These are phyloP conservation scores for Lepus timidus DNA, from an alignment of 2,113 vertebrate species.

Conservation along the genomic window DNA sequence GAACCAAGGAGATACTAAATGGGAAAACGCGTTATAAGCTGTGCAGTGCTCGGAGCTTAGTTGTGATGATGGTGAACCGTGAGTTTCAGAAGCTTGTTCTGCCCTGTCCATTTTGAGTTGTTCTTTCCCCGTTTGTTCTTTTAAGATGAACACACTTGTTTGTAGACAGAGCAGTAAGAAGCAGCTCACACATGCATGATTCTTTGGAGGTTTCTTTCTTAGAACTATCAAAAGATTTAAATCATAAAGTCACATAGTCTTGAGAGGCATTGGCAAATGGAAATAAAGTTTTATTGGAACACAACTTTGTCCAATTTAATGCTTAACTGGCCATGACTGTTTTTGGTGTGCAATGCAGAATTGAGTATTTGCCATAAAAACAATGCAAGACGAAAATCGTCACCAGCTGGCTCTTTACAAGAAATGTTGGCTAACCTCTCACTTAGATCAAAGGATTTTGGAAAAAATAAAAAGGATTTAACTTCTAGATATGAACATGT, in stretches of 20 bases:
- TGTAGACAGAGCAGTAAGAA: neutral
- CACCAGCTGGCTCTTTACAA: neutral
- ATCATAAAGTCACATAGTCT: neutral
- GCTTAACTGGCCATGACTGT: neutral
- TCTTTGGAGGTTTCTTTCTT: slow-evolving; percentile 11
- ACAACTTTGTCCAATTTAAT: neutral
- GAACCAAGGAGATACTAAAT: neutral
- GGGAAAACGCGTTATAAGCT: neutral
- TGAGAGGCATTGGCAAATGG: neutral
- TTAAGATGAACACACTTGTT: neutral
- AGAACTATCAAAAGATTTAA: slow-evolving; percentile 27
- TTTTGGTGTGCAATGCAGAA: neutral
- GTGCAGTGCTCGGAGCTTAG: neutral
- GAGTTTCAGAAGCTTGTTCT: neutral
- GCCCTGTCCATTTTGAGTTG: neutral
- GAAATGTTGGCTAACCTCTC: neutral
- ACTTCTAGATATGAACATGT: neutral
- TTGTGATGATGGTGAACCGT: neutral
- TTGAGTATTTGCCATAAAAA: neutral
- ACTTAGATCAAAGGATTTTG: slow-evolving; percentile 21
- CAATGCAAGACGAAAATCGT: neutral
- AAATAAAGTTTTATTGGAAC: slow-evolving; percentile 21
- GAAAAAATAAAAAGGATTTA: slow-evolving; percentile 46
- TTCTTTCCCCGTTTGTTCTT: neutral
- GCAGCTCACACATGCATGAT: neutral